These are phyloP conservation scores for Poeciliopsis presidionis DNA, from an alignment of 2,797 vertebrate species.

Conservation along the genomic window DNA sequence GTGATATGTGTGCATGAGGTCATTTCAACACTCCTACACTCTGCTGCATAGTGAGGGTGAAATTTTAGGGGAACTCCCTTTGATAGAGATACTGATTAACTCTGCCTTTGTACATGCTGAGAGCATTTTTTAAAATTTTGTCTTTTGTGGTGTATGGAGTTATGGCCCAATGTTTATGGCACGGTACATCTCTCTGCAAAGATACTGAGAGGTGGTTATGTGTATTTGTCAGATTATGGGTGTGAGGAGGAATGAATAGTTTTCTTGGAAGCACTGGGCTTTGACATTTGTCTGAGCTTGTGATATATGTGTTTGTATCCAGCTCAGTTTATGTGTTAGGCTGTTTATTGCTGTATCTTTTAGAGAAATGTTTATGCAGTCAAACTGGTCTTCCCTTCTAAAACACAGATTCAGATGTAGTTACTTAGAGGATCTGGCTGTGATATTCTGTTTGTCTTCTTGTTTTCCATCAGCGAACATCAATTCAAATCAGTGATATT, in stretches of 20 bases:
- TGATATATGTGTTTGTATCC: conserved; percentile 40
- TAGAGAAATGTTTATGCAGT: conserved; percentile 63
- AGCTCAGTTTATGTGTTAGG: conserved; percentile 45
- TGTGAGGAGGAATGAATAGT: conserved; percentile 36
- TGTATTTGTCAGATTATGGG: conserved; percentile 31
- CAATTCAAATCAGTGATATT: conserved; percentile 21
- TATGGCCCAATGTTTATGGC: conserved; percentile 63
- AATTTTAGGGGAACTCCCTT: conserved; percentile 47
- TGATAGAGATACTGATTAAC: conserved; percentile 45
- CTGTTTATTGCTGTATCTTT: conserved; percentile 58
- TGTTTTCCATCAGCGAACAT: conserved; percentile 26
- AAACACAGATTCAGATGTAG: conserved; percentile 41
- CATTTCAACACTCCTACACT: conserved; percentile 37
- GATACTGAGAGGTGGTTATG: conserved; percentile 37
- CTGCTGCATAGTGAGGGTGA: conserved; percentile 22
- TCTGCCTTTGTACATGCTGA: conserved; percentile 14
- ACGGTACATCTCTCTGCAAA: conserved; percentile 59
- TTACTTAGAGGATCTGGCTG: conserved; percentile 18
- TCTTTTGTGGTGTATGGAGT: conserved; percentile 55
- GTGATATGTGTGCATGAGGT: conserved; percentile 49
- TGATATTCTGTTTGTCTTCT: conserved; percentile 15
- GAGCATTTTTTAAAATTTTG: conserved; percentile 37
- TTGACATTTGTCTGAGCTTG: conserved; percentile 40
- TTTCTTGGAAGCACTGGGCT: conserved; percentile 43
- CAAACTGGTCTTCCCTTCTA: conserved; percentile 34